Base-by-base conservation (phyloP, 2,888 invertebrate species). In the Odontocerum albicorne region DNA sequence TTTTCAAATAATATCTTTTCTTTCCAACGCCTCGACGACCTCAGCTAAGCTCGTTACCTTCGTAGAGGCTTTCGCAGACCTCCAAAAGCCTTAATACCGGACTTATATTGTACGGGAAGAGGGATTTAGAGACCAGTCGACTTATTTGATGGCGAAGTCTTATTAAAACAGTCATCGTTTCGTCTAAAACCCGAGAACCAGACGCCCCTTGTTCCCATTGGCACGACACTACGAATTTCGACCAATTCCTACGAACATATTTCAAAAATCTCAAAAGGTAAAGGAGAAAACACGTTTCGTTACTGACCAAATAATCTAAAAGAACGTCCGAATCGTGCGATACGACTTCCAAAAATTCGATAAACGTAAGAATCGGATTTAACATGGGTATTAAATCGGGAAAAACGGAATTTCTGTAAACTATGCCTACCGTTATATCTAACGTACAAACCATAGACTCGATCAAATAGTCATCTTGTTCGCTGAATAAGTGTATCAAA, bases 381-480 rank as follows among this genome's bases (percentile, higher is more conserved):
- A 94, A 74, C 84, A 90, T 89, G 3, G 85, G 82, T 64, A 90
- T 85, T 62, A 92, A 75, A 70, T 90, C 90, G 1, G 89, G 88
- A 64, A 87, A 88, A 55, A 89, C 84, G 0, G 88, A 87, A 66
- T 90, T 89, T 45, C 90, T 82, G 67, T 90, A 89, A 19, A 89
- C 89, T 52, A 93, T 86, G 33, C 92, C 92, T 17, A 89, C 87
- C 0, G 90, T 91, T 39, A 93, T 92, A 70, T 94, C 93, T 43
- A 94, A 72, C 31, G 91, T 90, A 69, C 93, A 93, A 4, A 94
- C 90, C 92, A 94, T 92, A 2, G 92, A 88, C 75, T 94, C 94
- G 55, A 94, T 90, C 63, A 94, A 74, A 66, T 90, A 91, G 71
- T 94, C 94, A 67, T 94, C 93, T 70, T 94, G 93, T 71, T 94